Evolutionary conservation across 92 coral and sea anemone species (phyloP).

Genomic region (Actinernus sp.): DNA sequence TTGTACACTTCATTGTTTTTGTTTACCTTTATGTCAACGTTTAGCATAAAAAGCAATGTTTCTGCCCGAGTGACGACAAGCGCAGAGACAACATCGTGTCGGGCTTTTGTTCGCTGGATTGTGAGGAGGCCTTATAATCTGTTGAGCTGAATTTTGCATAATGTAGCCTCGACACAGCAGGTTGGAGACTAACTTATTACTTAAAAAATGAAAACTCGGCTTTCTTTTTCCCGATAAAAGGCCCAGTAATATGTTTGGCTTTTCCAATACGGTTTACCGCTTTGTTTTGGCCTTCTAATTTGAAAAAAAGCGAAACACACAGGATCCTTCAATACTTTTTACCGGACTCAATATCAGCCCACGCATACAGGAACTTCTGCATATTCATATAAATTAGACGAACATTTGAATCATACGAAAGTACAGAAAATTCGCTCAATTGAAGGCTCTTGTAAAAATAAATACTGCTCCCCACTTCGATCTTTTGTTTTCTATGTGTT

Average conservation of each 20-base stretch:
- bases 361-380: slow-evolving; percentile 35
- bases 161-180: slow-evolving; percentile 68
- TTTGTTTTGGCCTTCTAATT: slow-evolving; percentile 9
- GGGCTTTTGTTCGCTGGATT: background rate
- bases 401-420: too few species aligned
- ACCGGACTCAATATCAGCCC: slow-evolving; percentile 42
- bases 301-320: slow-evolving; percentile 51
- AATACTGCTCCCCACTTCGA: too few species aligned
- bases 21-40: too few species aligned
- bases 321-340: slow-evolving; percentile 27
- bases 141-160: slow-evolving; percentile 84
- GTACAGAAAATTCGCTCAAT: too few species aligned
- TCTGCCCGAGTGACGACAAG: too few species aligned
- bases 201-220: background rate
- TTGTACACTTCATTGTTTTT: too few species aligned
- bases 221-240: background rate
- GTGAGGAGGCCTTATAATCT: slow-evolving; percentile 40
- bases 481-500: too few species aligned
- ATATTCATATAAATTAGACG: slow-evolving; percentile 41
- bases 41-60: too few species aligned
- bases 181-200: background rate
- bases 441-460: too few species aligned
- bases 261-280: background rate
- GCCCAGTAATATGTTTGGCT: background rate
- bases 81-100: background rate